These are phyloP conservation scores for Caenorhabditis wallacei DNA, from an alignment of 2,888 invertebrate genomes.

Conservation along the genomic window DNA sequence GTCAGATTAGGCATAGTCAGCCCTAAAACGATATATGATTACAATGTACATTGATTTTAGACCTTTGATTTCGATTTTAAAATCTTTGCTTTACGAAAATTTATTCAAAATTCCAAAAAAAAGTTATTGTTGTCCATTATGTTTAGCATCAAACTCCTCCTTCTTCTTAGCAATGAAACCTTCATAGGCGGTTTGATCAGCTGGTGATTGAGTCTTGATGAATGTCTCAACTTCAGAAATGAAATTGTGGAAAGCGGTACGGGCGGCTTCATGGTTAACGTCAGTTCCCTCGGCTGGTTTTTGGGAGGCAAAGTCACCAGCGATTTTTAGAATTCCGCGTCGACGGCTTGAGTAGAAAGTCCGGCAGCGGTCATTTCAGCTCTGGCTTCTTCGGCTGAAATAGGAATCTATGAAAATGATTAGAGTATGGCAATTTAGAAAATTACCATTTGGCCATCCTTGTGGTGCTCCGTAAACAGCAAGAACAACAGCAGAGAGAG, in stretches of 20 bases:
- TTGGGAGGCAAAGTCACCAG: slow-evolving; percentile 3
- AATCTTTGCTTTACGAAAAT: too few species aligned
- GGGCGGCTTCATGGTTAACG: slow-evolving; percentile 13
- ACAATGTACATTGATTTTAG: too few species aligned
- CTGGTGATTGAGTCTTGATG: slow-evolving; percentile 17
- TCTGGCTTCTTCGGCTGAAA: slow-evolving; percentile 41
- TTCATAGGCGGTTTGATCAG: slow-evolving; percentile 2
- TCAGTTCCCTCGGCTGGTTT: slow-evolving; percentile 12
- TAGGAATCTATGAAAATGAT: not conserved
- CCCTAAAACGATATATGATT: too few species aligned
- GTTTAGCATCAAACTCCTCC: not conserved
- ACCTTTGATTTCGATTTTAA: too few species aligned
- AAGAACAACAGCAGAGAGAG: slow-evolving; percentile 15
- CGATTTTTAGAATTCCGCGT: slow-evolving; percentile 6
- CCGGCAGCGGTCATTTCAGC: slow-evolving; percentile 16
- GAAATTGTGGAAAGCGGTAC: slow-evolving; percentile 4
- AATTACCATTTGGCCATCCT: slow-evolving; percentile 34
- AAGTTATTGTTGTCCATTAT: too few species aligned
- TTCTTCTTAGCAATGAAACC: not conserved
- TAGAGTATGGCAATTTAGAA: too few species aligned
- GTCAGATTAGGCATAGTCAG: too few species aligned
- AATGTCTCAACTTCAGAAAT: not conserved
- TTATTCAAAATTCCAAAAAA: too few species aligned
- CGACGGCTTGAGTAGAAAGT: not conserved
- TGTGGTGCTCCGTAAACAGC: slow-evolving; percentile 14